phyloP scores from a whole-genome alignment of 2,888 invertebrate species.

The Papilio demoleus region DNA sequence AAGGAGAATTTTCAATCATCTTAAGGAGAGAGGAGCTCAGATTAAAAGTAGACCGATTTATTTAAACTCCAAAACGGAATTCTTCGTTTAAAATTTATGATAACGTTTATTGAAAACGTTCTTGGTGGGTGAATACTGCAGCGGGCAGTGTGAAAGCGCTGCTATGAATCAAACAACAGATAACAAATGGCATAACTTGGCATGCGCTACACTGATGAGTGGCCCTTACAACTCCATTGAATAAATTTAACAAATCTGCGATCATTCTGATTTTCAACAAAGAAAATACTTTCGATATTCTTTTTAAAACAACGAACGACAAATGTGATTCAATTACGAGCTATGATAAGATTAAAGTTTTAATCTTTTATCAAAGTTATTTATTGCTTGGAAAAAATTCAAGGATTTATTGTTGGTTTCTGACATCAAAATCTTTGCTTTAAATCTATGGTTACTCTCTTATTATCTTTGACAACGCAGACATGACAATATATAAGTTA shows the following conservation, averaged over 20 bases:
- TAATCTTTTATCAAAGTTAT: background rate
- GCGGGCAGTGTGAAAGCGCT: conserved; percentile 23
- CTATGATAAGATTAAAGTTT: conserved; percentile 12
- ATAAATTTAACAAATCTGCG: conserved; percentile 55
- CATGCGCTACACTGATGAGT: conserved; percentile 51
- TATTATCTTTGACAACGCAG: too few species aligned
- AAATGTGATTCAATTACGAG: conserved; percentile 14
- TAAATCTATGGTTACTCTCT: too few species aligned
- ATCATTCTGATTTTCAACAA: conserved; percentile 31
- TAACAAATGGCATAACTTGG: conserved; percentile 35
- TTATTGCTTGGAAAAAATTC: background rate
- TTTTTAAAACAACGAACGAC: conserved; percentile 29
- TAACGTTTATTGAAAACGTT: conserved; percentile 31
- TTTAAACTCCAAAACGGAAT: conserved; percentile 1
- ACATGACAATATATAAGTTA: too few species aligned
- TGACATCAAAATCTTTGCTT: too few species aligned
- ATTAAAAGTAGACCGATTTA: conserved; percentile 19
- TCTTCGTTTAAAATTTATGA: conserved; percentile 32
- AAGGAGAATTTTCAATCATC: background rate
- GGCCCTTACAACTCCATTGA: conserved; percentile 61
- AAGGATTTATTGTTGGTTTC: background rate
- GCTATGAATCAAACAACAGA: conserved; percentile 37
- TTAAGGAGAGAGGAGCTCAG: background rate
- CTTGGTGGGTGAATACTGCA: conserved; percentile 28
- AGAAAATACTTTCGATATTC: conserved; percentile 38